Evolutionary conservation across 2,888 invertebrate genomes (phyloP), one percentile per base, ranked within the genome.

Genomic region (Cacoxenus indagator): DNA sequence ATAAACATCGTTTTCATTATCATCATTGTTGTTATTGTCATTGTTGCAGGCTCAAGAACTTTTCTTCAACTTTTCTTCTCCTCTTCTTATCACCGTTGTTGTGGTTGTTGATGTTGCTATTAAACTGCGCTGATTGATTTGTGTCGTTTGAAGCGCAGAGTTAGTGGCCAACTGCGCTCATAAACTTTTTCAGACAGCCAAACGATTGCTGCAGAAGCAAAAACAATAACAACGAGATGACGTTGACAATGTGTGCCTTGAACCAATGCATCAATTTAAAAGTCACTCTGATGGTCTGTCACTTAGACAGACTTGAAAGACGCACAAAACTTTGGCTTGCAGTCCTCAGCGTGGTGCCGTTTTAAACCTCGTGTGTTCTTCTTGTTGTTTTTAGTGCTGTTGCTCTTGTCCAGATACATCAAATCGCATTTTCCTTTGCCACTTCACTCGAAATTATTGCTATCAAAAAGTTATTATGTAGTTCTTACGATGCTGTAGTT

Each of bases 371-470:
- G n/a, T n/a, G n/a, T n/a, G n/a, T n/a, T n/a, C n/a, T n/a, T n/a
- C n/a, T n/a, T 26, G 31, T 24, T 65, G 9, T 46, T 61, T 5
- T 26, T 54, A 26, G 68, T 65, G 24, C 46, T 57, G 55, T 43
- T 69, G 17, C 46, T 67, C 57, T 43, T 69, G 54, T 43, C 31
- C 65, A 67, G 66, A 68, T 66, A 64, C 70, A 66, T 70, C 70
- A 70, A 70, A 64, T 62, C 68, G 67, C 68, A 68, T 68, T 37
- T n/a, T 68, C 66, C 66, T 55, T 57, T 68, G 65, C 51, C 46
- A 68, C 66, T 70, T 68, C 66, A 48, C 45, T 61, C 59, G 54
- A 62, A 62, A 37, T 57, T n/a, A 57, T 27, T 57, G 17, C 29
- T 27, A 29, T 29, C 57, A 57, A 57, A 57, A 57, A 57, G 29